These are phyloP conservation scores for Pardosa pseudoannulata DNA, from an alignment of 2,888 invertebrate genomes.

Conservation along the genomic window DNA sequence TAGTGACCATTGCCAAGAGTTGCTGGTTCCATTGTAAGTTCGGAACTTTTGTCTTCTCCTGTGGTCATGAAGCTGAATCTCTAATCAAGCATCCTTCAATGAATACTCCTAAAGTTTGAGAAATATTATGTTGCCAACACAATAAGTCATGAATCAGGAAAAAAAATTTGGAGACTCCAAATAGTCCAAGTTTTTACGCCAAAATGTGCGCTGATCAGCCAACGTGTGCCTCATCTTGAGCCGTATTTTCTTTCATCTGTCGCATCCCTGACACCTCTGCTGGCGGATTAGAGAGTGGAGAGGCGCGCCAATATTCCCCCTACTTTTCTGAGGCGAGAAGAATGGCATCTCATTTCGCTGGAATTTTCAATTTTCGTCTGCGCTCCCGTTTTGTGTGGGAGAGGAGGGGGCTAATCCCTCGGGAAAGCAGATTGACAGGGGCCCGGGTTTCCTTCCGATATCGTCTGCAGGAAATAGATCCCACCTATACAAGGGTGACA, in stretches of 20 bases:
- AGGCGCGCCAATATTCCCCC: neutral
- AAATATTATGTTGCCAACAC: too few species aligned
- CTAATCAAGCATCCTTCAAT: too few species aligned
- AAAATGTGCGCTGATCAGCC: neutral
- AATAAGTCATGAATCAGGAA: too few species aligned
- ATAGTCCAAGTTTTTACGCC: neutral
- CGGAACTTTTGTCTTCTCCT: too few species aligned
- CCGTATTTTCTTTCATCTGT: neutral
- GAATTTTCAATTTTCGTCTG: slow-evolving; percentile 72
- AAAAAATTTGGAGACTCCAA: too few species aligned
- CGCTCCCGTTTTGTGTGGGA: slow-evolving; percentile 1
- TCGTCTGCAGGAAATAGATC: slow-evolving; percentile 68
- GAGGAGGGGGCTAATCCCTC: slow-evolving; percentile 54
- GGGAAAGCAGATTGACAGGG: slow-evolving; percentile 72
- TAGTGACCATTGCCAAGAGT: too few species aligned
- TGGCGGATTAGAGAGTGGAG: neutral
- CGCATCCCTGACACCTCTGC: neutral
- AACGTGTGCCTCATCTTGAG: neutral
- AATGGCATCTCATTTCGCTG: slow-evolving; percentile 73
- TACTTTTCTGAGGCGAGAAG: slow-evolving; percentile 45
- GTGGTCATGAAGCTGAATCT: too few species aligned
- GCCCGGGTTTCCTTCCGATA: slow-evolving; percentile 55
- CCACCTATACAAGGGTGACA: slow-evolving; percentile 48
- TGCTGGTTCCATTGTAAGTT: too few species aligned
- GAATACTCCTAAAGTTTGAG: too few species aligned